Conservation (phyloP, 2,888 invertebrate genomes). For the Bugulina stolonifera region DNA sequence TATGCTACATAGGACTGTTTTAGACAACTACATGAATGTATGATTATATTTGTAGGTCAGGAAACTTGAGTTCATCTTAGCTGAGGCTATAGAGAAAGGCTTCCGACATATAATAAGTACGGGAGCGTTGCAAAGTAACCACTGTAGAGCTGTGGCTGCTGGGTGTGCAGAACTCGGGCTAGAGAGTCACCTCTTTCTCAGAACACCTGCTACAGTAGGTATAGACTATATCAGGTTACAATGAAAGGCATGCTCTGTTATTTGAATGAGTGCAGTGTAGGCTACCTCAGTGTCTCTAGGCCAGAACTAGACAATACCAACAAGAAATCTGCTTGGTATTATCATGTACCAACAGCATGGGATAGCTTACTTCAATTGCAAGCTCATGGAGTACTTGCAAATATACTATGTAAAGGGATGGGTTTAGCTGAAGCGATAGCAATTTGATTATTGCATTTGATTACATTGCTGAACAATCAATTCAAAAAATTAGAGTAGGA, state of each 20-base stretch:
- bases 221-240: background rate
- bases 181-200: slow-evolving; percentile 38
- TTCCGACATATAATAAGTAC: slow-evolving; percentile 45
- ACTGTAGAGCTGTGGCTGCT: slow-evolving; percentile 42
- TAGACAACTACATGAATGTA: too few species aligned
- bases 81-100: slow-evolving; percentile 38
- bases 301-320: background rate
- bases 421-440: too few species aligned
- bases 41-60: too few species aligned
- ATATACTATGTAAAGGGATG: too few species aligned
- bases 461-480: too few species aligned
- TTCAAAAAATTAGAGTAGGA: too few species aligned
- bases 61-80: slow-evolving; percentile 47
- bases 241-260: background rate
- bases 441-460: too few species aligned
- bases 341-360: background rate
- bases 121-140: slow-evolving; percentile 46
- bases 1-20: too few species aligned
- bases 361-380: background rate
- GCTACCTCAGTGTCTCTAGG: too few species aligned
- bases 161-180: slow-evolving; percentile 39
- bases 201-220: slow-evolving; percentile 34
- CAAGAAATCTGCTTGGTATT: background rate
- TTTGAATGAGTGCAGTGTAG: background rate
- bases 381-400: background rate